phyloP scores from a whole-genome alignment of 2,888 invertebrate genomes.

The Tortrix viridana region DNA sequence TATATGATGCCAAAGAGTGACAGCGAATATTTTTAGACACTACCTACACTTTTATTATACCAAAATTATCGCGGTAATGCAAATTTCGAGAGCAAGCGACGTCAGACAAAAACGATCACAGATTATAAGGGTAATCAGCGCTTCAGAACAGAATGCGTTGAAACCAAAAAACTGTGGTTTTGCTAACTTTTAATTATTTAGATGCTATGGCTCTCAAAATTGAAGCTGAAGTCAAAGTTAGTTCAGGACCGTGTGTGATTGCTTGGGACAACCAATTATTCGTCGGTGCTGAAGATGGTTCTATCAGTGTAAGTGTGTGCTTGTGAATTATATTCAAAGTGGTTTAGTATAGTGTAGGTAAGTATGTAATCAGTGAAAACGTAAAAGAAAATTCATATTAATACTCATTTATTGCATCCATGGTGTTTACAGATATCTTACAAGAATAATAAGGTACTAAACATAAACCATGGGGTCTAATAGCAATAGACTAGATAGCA shows the following conservation, averaged over 20 bases:
- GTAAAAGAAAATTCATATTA: no score
- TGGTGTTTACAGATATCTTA: no score
- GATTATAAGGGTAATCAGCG: no score
- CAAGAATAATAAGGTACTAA: no score
- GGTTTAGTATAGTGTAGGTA: no score
- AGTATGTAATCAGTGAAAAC: no score
- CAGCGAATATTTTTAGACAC: not conserved
- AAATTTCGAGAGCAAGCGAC: constrained; percentile 7
- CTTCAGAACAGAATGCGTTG: not conserved
- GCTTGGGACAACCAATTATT: constrained; percentile 67
- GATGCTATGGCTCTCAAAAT: constrained; percentile 65
- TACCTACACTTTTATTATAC: not conserved
- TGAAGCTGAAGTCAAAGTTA: constrained; percentile 62
- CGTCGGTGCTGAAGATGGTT: constrained; percentile 71
- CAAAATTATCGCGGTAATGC: not conserved
- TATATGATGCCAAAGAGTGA: constrained; percentile 3
- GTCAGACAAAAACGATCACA: constrained; percentile 11
- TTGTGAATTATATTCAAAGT: no score
- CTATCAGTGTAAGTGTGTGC: constrained; percentile 62
- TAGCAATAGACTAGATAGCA: no score
- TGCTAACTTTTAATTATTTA: no score
- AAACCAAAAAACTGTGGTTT: constrained; percentile 14
- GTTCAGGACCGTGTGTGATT: constrained; percentile 69
- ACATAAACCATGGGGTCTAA: no score
- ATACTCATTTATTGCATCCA: no score